phyloP scores from a whole-genome alignment of 2,888 invertebrate genomes.

The Alviniconcha strummeri region DNA sequence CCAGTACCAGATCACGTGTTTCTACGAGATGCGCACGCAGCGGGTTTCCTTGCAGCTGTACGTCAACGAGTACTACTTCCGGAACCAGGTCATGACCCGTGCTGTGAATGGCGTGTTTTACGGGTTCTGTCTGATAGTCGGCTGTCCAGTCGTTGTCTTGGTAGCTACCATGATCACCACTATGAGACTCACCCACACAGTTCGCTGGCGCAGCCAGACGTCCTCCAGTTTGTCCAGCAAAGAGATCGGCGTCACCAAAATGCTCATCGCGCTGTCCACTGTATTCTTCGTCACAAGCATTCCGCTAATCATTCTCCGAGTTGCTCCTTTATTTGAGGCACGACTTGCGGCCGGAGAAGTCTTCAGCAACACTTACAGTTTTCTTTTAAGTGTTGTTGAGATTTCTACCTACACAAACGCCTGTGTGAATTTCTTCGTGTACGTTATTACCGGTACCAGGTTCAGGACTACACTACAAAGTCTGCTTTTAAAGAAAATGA shows the following conservation, averaged over 20 bases:
- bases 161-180: constrained; percentile 10
- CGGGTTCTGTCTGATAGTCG: constrained; percentile 7
- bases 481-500: no score
- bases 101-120: constrained; percentile 4
- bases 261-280: constrained; percentile 12
- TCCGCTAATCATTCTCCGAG: not conserved
- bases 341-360: not conserved
- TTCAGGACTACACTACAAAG: not conserved
- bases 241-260: constrained; percentile 25
- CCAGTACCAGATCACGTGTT: not conserved
- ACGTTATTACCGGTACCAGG: constrained; percentile 15
- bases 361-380: not conserved
- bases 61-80: not conserved
- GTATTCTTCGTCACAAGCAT: constrained; percentile 11
- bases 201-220: not conserved
- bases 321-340: not conserved
- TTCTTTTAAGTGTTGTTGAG: not conserved
- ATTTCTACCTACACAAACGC: constrained; percentile 10
- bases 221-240: not conserved
- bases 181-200: not conserved
- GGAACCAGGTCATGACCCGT: not conserved
- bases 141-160: constrained; percentile 8
- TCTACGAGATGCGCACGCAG: not conserved
- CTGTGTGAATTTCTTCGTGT: constrained; percentile 21
- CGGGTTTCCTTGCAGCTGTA: not conserved